Evolutionary conservation across 2,888 invertebrate genomes (phyloP).

Genomic region (Labia minor): DNA sequence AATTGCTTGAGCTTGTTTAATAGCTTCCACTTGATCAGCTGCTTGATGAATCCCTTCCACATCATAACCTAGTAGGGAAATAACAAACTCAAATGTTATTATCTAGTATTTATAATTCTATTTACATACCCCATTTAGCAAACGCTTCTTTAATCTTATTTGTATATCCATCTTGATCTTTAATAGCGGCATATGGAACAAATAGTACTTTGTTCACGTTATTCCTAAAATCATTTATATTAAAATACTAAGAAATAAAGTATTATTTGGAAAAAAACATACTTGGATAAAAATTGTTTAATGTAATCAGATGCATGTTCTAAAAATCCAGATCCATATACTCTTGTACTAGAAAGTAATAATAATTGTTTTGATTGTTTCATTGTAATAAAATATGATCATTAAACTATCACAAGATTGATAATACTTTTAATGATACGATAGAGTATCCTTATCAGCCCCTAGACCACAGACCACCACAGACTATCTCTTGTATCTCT

Average conservation of each 20-base stretch:
- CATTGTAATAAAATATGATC: no score
- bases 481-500: no score
- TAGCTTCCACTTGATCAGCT: constrained; percentile 44
- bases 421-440: no score
- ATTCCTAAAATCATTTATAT: constrained; percentile 42
- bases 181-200: constrained; percentile 59
- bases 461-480: no score
- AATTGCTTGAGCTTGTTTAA: constrained; percentile 53
- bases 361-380: constrained; percentile 41
- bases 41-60: constrained; percentile 53
- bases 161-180: constrained; percentile 54
- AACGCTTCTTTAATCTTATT: constrained; percentile 47
- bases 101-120: not conserved
- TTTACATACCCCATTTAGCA: constrained; percentile 53
- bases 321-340: constrained; percentile 53
- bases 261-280: constrained; percentile 26
- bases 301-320: constrained; percentile 57
- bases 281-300: constrained; percentile 48
- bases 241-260: constrained; percentile 15
- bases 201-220: constrained; percentile 55
- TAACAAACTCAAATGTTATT: constrained; percentile 21
- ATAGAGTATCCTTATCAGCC: no score
- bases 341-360: constrained; percentile 57
- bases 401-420: no score
- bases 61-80: constrained; percentile 46